Percentiles rank a stretch among this genome's conserved stretches.
Evolutionary conservation across 1,140 invertebrate genomes (phyloP).

Genomic region (Drosophila chauvacae): DNA sequence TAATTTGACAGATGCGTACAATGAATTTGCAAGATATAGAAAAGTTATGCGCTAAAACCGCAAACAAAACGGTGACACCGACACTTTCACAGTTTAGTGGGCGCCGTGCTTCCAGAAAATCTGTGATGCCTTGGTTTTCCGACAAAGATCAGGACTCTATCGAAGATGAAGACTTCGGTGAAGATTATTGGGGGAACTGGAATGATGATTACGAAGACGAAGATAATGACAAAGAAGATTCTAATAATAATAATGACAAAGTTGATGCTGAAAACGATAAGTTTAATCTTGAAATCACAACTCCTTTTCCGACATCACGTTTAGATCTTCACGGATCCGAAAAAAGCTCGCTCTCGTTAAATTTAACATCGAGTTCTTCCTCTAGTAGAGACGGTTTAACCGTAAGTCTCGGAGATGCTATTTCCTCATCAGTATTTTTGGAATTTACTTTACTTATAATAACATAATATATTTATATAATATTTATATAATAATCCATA

Average conservation of each 20-base stretch:
- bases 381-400: background rate
- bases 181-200: constrained; percentile 15
- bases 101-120: background rate
- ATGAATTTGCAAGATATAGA: constrained; percentile 29
- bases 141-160: background rate
- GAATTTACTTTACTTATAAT: no score
- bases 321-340: background rate
- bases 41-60: constrained; percentile 4
- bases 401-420: constrained; percentile 6
- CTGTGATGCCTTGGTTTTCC: fast-evolving
- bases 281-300: background rate
- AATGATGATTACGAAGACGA: background rate
- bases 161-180: background rate
- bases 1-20: constrained; percentile 24
- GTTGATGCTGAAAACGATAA: background rate
- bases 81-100: background rate
- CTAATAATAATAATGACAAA: background rate
- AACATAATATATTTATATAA: background rate
- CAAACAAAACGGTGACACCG: background rate
- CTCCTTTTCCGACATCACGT: background rate
- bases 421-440: background rate
- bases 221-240: background rate
- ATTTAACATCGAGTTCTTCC: background rate
- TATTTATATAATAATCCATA: no score
- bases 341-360: no score